A percentile compares a stretch with the other conserved stretches of the same genome.
Evolutionary conservation across 2,797 vertebrate species (phyloP).

Genomic region (Amphiprion clarkii): DNA sequence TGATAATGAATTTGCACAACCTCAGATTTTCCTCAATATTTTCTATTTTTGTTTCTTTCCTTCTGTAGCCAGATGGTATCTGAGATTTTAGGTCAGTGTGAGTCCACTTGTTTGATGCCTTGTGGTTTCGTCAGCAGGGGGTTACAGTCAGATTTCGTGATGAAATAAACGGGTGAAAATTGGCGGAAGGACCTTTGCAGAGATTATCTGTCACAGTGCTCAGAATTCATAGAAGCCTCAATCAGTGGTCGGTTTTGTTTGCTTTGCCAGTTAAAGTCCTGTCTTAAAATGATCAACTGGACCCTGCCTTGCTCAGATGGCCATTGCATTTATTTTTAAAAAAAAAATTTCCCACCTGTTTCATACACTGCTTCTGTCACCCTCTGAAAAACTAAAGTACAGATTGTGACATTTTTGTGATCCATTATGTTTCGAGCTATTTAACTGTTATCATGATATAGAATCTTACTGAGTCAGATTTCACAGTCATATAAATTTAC

Average conservation of each 20-base stretch:
- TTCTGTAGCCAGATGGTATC: conserved; percentile 43
- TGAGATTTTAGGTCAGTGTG: conserved; percentile 64
- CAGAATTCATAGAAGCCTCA: conserved; percentile 71
- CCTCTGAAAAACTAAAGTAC: conserved; percentile 59
- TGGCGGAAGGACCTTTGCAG: conserved; percentile 69
- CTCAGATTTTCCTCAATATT: conserved; percentile 59
- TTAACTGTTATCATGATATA: conserved; percentile 78
- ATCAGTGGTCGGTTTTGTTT: conserved; percentile 67
- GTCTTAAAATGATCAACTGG: conserved; percentile 67
- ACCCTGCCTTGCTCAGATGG: conserved; percentile 77
- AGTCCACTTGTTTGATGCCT: conserved; percentile 71
- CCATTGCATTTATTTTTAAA: conserved; percentile 52
- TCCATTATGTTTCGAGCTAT: conserved; percentile 75
- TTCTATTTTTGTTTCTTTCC: conserved; percentile 37
- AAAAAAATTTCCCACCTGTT: conserved; percentile 37
- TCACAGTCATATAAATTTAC: conserved; percentile 74
- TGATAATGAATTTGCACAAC: conserved; percentile 79
- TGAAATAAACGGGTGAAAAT: conserved; percentile 59
- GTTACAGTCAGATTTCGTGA: conserved; percentile 34
- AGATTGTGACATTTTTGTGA: conserved; percentile 71
- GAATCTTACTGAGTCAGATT: conserved; percentile 65
- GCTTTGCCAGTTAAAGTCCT: conserved; percentile 67
- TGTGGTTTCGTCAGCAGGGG: conserved; percentile 61
- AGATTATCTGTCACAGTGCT: conserved; percentile 69
- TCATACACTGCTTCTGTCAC: conserved; percentile 68